phyloP scores from a whole-genome alignment of 1,140 invertebrate species.

The Venturia canescens region DNA sequence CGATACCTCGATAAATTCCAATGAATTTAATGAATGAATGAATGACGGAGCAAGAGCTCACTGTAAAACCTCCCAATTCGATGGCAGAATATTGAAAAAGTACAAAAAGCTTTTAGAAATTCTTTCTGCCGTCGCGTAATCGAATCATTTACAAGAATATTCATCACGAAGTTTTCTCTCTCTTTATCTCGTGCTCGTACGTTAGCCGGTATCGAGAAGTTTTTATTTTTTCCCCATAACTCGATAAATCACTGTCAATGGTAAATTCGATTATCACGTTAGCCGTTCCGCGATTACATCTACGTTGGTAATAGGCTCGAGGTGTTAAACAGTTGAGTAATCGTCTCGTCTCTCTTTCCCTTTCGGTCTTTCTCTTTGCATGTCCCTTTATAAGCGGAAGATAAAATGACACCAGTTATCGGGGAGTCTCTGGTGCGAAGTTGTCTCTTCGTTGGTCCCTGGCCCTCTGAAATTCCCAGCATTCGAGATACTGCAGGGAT shows the following conservation, averaged over 20 bases:
- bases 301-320: conserved; percentile 7
- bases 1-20: no score
- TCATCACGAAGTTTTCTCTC: not conserved
- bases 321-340: conserved; percentile 29
- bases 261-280: conserved; percentile 28
- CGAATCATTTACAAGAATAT: not conserved
- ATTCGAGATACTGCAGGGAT: not conserved
- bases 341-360: not conserved
- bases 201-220: not conserved
- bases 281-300: conserved; percentile 27
- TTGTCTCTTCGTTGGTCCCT: no score
- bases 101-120: no score
- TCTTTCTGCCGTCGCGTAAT: no score
- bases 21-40: not conserved
- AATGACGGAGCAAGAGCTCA: no score
- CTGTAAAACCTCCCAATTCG: no score
- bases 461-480: no score
- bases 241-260: conserved; percentile 18
- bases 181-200: not conserved
- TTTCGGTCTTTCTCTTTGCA: not conserved
- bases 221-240: not conserved
- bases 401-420: conserved; percentile 31
- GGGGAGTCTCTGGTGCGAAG: not conserved
- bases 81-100: no score
- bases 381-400: not conserved